Evolutionary conservation across 2,797 vertebrate species (phyloP), one percentile per base, ranked within the genome.

Genomic region (Ibycter americanus): DNA sequence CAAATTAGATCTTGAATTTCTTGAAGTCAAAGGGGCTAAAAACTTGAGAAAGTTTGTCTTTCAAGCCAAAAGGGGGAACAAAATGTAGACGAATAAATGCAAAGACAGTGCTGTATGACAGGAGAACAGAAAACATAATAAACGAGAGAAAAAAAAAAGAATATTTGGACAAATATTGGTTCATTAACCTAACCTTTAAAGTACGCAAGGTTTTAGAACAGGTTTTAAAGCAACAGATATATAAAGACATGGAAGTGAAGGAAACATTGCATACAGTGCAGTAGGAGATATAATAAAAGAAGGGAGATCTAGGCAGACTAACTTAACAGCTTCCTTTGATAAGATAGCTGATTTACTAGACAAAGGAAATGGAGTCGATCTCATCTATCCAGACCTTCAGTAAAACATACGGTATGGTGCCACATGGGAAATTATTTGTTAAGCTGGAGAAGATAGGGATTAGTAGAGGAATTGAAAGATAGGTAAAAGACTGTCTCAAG

Each of bases 281-380:
- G 56, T 36, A 87, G 55, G 74, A 93, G 83, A 80, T 70, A 68
- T 21, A 90, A 83, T 66, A 67, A 77, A 73, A 79, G 56, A 74
- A 87, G 44, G 14, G 19, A 84, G 59, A 96, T 89, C 73, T 85
- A 83, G 74, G 71, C 78, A 91, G 92, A 31, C 67, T 73, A 89
- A 90, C 40, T 85, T 89, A 96, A 96, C 94, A 93, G 59, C 40
- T 92, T 92, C 74, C 63, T 96, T 96, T 87, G 90, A 92, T 96
- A 97, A 94, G 96, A 94, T 42, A 92, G 87, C 36, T 78, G 95
- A 91, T 97, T 96, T 95, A 92, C 91, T 95, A 97, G 96, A 96
- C 96, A 97, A 96, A 95, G 89, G 80, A 92, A 89, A 93, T 34
- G 18, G 63, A 95, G 87, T 92, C 36, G 27, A 68, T 96, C 74